Evolutionary conservation across 2,113 vertebrate species (phyloP).

Genomic region (Corapipo altera): DNA sequence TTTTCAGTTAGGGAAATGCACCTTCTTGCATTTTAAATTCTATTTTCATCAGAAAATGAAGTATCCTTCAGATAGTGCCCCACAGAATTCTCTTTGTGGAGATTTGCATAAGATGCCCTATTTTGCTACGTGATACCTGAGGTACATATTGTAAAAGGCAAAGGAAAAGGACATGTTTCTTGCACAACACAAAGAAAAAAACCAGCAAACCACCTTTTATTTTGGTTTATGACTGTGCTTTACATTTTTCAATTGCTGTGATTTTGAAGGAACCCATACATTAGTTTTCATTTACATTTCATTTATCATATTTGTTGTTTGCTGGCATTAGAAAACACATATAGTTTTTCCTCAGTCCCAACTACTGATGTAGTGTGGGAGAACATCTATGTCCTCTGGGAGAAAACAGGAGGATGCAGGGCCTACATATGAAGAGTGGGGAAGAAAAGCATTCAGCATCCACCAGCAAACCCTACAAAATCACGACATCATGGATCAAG

Average conservation of each 20-base stretch:
- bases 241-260: neutral
- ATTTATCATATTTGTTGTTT: neutral
- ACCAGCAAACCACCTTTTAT: neutral
- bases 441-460: neutral
- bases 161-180: neutral
- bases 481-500: neutral
- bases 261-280: neutral
- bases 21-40: slow-evolving; percentile 25
- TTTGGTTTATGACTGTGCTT: neutral
- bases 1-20: slow-evolving; percentile 30
- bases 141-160: neutral
- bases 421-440: fast-evolving
- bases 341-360: neutral
- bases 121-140: neutral
- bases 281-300: neutral
- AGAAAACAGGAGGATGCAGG: neutral
- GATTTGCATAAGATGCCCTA: neutral
- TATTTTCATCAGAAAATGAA: neutral
- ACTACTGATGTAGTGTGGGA: neutral
- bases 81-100: neutral
- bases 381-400: neutral
- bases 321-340: neutral
- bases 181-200: neutral
- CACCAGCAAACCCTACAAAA: neutral
- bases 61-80: neutral